Evolutionary conservation across 35 echinoderm and acorn worm species (phyloP), one percentile per base, ranked within the genome.

Genomic region (Strongylocentrotus purpuratus): DNA sequence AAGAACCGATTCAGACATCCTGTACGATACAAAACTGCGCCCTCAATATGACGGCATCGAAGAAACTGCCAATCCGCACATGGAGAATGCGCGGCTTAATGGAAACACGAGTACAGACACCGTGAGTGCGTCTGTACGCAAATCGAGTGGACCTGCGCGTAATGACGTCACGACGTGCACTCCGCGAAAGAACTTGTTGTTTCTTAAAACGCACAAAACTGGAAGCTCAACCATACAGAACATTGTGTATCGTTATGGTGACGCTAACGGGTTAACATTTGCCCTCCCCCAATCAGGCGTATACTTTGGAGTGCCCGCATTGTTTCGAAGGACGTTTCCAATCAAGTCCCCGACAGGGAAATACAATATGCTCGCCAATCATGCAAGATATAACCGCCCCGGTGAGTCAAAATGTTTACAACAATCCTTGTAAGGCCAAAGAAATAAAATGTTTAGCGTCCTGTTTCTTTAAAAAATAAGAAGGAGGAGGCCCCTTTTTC

Each of bases 281-380:
- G 97, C 93, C 22, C 91, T 97, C 0, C 97, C 97, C 31, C 25
- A n/a, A 14, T 31, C 20, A 28, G 95, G 94, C 25, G 93, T 95
- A 41, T 97, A 97, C 85, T 52, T 97, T 25, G 97, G 95, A 2
- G 46, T 31, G 46, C 95, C 97, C 6, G 33, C 46, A 8, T 59
- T 92, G 33, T 97, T 97, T 46, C 48, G 85, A 31, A 65, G 61
- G 25, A 94, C 71, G n/a, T 97, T 94, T 94, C 91, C 92, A 0
- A n/a, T 94, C 11, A 32, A 13, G 50, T 94, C 92, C 4, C 47
- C 91, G 20, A 86, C 58, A 41, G 95, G 96, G 13, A 94, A 92
- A 46, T 97, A 97, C 94, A 96, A 97, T 86, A 97, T 97, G 14
- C 47, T 97, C 28, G 95, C 95, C 14, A 96, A 97, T 85, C 97